Percentiles rank a stretch among this genome's conserved stretches.
Conservation (phyloP, 2,888 invertebrate species). For the Callyntrura guangdongensis region DNA sequence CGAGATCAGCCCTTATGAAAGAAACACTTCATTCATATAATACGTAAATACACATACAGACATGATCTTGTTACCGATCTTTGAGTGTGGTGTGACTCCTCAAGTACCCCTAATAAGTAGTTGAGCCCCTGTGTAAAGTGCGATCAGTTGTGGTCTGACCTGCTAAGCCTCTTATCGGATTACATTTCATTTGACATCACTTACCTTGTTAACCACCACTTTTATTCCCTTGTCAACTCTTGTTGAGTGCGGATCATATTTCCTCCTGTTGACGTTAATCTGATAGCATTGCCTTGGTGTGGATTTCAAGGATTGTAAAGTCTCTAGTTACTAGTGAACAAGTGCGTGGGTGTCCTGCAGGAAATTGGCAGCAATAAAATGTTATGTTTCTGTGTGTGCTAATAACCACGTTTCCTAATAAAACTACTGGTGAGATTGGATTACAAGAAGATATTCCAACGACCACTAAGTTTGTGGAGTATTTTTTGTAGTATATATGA, state of each 20-base stretch:
- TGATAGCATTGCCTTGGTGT: slow-evolving; percentile 11
- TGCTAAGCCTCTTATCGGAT: slow-evolving; percentile 84
- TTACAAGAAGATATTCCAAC: neutral
- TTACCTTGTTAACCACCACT: slow-evolving; percentile 77
- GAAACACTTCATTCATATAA: slow-evolving; percentile 49
- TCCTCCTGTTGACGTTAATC: slow-evolving; percentile 73
- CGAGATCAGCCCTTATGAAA: neutral
- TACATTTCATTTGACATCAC: slow-evolving; percentile 81
- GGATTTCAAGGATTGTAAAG: neutral
- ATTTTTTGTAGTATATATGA: neutral
- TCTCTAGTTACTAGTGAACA: slow-evolving; percentile 15
- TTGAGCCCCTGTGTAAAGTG: slow-evolving; percentile 62
- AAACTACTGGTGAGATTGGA: neutral
- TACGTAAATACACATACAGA: slow-evolving; percentile 3
- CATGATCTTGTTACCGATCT: slow-evolving; percentile 55
- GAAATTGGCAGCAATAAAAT: slow-evolving; percentile 5
- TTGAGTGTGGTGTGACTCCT: slow-evolving; percentile 40
- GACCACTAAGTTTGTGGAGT: neutral
- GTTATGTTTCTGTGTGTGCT: neutral
- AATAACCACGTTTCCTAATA: neutral
- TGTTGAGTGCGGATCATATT: slow-evolving; percentile 74
- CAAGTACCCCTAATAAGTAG: slow-evolving; percentile 73
- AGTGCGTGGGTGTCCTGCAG: slow-evolving; percentile 58
- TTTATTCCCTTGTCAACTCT: slow-evolving; percentile 78
- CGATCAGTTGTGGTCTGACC: slow-evolving; percentile 78